These are phyloP conservation scores for Onthophagus taurus DNA, from an alignment of 1,140 invertebrate genomes.

Conservation along the genomic window DNA sequence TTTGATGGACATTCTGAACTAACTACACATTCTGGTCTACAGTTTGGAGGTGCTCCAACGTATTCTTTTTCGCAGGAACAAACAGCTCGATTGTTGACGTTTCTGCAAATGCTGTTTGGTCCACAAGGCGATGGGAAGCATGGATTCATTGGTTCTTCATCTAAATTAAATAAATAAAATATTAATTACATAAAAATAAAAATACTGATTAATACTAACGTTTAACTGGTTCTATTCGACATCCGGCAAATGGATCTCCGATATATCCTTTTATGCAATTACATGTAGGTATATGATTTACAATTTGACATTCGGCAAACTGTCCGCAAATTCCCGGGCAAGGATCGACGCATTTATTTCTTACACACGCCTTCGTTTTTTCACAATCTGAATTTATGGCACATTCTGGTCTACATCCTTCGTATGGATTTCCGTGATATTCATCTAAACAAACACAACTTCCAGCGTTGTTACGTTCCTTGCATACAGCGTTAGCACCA, in stretches of 20 bases:
- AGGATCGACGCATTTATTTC: conserved; percentile 70
- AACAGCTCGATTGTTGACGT: conserved; percentile 48
- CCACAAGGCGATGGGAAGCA: conserved; percentile 62
- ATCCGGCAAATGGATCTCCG: conserved; percentile 57
- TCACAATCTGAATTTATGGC: conserved; percentile 67
- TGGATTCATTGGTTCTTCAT: conserved; percentile 42
- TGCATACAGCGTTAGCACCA: conserved; percentile 58
- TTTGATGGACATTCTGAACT: conserved; percentile 62
- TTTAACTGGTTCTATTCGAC: conserved; percentile 22
- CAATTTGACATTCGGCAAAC: conserved; percentile 68
- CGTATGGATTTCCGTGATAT: conserved; percentile 70
- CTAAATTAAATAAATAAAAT: conserved; percentile 37
- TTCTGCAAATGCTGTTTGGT: conserved; percentile 54
- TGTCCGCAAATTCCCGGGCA: conserved; percentile 72
- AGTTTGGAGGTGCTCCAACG: conserved; percentile 55
- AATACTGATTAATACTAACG: conserved; percentile 25
- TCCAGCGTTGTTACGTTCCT: conserved; percentile 51
- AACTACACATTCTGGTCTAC: conserved; percentile 62
- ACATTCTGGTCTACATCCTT: conserved; percentile 71
- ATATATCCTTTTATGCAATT: conserved; percentile 61
- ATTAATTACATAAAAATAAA: conserved; percentile 5
- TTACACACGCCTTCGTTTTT: conserved; percentile 62
- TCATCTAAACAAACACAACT: conserved; percentile 62
- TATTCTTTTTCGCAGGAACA: conserved; percentile 57
- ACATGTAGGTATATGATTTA: conserved; percentile 71